Base-by-base conservation (phyloP, 2,113 vertebrate genomes). In the Atrichornis clamosus region DNA sequence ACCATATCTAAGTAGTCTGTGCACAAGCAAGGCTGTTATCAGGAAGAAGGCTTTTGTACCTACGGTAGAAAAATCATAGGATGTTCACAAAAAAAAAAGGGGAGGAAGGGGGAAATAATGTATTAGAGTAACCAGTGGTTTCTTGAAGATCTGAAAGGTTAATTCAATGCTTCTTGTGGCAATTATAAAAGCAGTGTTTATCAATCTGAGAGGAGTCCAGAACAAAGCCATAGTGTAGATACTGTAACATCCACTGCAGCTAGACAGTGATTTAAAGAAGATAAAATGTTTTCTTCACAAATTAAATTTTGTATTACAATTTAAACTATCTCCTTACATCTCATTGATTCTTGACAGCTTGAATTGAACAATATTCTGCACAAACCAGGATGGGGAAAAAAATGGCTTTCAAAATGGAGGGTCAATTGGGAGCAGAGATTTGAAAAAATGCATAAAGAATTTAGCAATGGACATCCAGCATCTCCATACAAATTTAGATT, bases 61-160 rank as follows among this genome's bases (percentile, higher is more conserved):
- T 91, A 13, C 0, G 0, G 10, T 42, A 49, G 30, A 52, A 89
- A 79, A 82, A 44, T 9, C 53, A 11, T 39, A 47, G 33, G 15
- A 15, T 76, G 15, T 76, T 39, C 26, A 42, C 21, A 9, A 41
- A 33, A 67, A 81, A 46, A 15, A 16, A 28, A 50, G 39, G 11
- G 19, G 5, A 3, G 8, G 1, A 3, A 9, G 10, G 1, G 9
- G 14, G 11, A 35, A 64, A 35, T 30, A 60, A 2, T 41, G 1
- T 39, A 4, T 69, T 56, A 22, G 26, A 33, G 13, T 58, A 72
- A 77, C 46, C 30, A 26, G 22, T 47, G n/a, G 19, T 56, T 95
- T 83, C 27, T 60, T 81, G 55, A 77, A 77, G 46, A 74, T 5
- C 7, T 62, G 52, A 35, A 65, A 10, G 9, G 3, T 74, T 60